Evolutionary conservation across 2,888 invertebrate species (phyloP), one percentile per base, ranked within the genome.

Genomic region (Eupeodes latifasciatus): DNA sequence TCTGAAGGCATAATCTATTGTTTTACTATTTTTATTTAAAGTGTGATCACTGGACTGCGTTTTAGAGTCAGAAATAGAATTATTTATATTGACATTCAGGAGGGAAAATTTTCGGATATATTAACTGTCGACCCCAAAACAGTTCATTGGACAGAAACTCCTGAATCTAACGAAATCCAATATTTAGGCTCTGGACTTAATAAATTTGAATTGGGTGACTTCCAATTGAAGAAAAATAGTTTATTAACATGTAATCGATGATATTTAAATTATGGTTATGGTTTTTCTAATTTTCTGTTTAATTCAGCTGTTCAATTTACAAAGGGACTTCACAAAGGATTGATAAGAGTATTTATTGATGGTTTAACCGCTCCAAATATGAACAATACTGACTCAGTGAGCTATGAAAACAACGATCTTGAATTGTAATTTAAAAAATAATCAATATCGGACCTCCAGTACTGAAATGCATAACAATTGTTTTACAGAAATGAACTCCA

Each of bases 31-130:
- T 7, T 5, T 5, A 16, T 44, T 40, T 19, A n/a, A 34, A 71
- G 71, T 71, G 55, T 71, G 55, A 71, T 71, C 36, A 71, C 72
- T 72, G 72, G 72, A 11, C 10, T 47, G 2, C 72, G 72, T 9
- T 53, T 36, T 5, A 9, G 16, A 69, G 36, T 51, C 2, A 67
- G n/a, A 11, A 19, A 67, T 0, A 34, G 36, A 9, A 16, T 69
- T 5, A n/a, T 69, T 6, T 69, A 53, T 36, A 53, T 69, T 53
- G 69, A 69, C 6, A 69, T 69, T 16, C 69, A 69, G n/a, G 16
- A 69, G 12, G 69, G 53, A 40, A 69, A 53, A 53, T 69, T 5
- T 36, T 9, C 40, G 7, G 69, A 69, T 16, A 0, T 2, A 5
- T 5, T 69, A 1, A 2, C 14, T 2, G 53, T 69, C 6, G 69